Conservation (phyloP, 2,888 invertebrate species). For the Yponomeuta plumbellus region DNA sequence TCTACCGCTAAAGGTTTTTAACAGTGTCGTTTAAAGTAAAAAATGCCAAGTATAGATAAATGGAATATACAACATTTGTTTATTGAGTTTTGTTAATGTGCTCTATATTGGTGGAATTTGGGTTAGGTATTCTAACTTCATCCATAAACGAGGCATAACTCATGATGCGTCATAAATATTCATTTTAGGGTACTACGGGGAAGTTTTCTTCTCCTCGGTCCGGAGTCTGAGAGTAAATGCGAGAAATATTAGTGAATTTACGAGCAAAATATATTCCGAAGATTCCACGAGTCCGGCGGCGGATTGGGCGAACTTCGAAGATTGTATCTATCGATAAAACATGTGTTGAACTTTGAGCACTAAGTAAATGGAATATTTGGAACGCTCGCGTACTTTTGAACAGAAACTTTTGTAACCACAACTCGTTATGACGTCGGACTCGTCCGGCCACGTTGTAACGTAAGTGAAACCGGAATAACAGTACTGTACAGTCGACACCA, state of each 20-base stretch:
- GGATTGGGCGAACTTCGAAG: slow-evolving; percentile 9
- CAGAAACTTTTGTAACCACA: not conserved
- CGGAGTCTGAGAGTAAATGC: slow-evolving; percentile 49
- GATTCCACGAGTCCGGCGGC: slow-evolving; percentile 35
- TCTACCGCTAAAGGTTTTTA: too few species aligned
- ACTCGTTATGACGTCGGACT: too few species aligned
- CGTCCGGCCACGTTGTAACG: too few species aligned
- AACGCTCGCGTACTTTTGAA: not conserved
- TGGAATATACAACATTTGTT: too few species aligned
- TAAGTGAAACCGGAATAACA: too few species aligned
- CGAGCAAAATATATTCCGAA: slow-evolving; percentile 53
- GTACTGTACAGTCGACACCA: too few species aligned
- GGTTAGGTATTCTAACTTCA: slow-evolving; percentile 52
- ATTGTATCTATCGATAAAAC: slow-evolving; percentile 16
- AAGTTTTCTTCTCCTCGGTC: slow-evolving; percentile 60
- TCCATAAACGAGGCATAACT: slow-evolving; percentile 70
- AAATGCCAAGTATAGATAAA: too few species aligned
- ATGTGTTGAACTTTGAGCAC: slow-evolving; percentile 14
- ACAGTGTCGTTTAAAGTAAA: too few species aligned
- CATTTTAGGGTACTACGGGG: slow-evolving; percentile 65
- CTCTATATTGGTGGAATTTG: not conserved
- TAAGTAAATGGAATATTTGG: not conserved
- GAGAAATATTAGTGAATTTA: slow-evolving; percentile 70
- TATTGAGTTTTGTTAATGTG: not conserved
- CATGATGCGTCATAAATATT: slow-evolving; percentile 71